Percentiles rank a stretch among this genome's conserved stretches.
Conservation (phyloP, 2,888 invertebrate species). For the Salticus scenicus region DNA sequence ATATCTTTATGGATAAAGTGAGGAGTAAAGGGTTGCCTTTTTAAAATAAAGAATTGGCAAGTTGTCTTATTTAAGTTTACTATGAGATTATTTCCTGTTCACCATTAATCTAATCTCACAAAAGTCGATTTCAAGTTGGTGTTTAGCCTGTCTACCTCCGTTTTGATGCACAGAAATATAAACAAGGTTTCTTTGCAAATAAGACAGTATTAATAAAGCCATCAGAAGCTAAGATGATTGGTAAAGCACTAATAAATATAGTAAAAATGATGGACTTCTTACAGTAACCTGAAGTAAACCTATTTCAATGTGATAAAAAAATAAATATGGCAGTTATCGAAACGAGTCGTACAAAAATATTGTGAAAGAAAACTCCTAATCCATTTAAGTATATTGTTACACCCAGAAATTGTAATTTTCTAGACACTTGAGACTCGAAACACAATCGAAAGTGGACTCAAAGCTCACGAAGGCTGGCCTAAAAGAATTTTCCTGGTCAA, state of each 20-base stretch:
- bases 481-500: slow-evolving; percentile 10
- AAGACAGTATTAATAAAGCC: background rate
- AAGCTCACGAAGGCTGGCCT: slow-evolving; percentile 1
- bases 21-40: background rate
- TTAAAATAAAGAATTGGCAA: slow-evolving; percentile 3
- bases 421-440: background rate
- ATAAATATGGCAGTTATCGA: too few relatives aligned
- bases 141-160: background rate
- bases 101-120: background rate
- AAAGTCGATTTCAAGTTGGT: background rate
- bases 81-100: slow-evolving; percentile 6
- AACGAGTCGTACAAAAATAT: too few relatives aligned
- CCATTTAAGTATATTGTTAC: slow-evolving; percentile 1
- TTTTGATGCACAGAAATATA: background rate
- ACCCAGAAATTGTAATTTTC: background rate
- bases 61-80: slow-evolving; percentile 6
- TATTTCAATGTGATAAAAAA: too few relatives aligned
- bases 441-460: slow-evolving; percentile 14
- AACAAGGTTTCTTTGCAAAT: background rate
- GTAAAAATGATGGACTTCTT: background rate
- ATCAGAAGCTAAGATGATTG: slow-evolving; percentile 2
- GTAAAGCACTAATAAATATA: slow-evolving; percentile 14
- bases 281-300: too few relatives aligned
- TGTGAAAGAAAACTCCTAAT: too few relatives aligned
- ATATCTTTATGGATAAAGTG: background rate